These are phyloP conservation scores for Liposcelis brunnea DNA, from an alignment of 2,888 invertebrate genomes.

Conservation along the genomic window DNA sequence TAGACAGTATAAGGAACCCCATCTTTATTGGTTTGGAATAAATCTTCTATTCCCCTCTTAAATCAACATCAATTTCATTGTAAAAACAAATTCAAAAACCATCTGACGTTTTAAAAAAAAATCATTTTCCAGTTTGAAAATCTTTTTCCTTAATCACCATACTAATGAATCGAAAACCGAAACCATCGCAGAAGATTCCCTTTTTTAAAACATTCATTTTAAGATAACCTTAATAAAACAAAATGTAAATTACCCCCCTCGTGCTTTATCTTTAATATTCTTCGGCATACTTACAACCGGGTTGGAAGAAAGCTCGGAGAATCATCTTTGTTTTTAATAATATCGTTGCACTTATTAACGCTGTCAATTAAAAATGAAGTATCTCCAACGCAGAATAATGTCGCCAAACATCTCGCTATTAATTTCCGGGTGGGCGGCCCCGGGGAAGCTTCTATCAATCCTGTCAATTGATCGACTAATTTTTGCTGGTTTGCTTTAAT, in stretches of 20 bases:
- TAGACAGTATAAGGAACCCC: conserved; percentile 9
- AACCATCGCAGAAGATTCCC: too few relatives aligned
- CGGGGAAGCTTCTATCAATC: conserved; percentile 73
- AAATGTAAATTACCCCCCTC: too few relatives aligned
- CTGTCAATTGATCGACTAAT: conserved; percentile 81
- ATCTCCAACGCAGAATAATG: conserved; percentile 92
- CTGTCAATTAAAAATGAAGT: conserved; percentile 93
- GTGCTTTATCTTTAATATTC: neutral
- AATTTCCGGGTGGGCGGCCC: conserved; percentile 88
- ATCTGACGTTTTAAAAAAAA: conserved; percentile 1
- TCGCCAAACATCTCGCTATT: conserved; percentile 80
- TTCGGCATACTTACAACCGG: conserved; percentile 55
- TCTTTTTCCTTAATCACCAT: too few relatives aligned
- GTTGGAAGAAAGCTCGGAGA: conserved; percentile 90
- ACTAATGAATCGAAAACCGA: too few relatives aligned
- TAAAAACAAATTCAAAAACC: neutral
- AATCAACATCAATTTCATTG: neutral
- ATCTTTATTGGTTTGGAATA: neutral
- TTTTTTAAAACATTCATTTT: too few relatives aligned
- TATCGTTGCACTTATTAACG: conserved; percentile 95
- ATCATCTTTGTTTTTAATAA: conserved; percentile 91
- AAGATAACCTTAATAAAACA: too few relatives aligned
- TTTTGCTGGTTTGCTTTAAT: conserved; percentile 94
- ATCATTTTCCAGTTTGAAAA: neutral
- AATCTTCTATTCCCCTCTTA: neutral